phyloP scores from a whole-genome alignment of 2,888 invertebrate genomes.

The Bugulina stolonifera region DNA sequence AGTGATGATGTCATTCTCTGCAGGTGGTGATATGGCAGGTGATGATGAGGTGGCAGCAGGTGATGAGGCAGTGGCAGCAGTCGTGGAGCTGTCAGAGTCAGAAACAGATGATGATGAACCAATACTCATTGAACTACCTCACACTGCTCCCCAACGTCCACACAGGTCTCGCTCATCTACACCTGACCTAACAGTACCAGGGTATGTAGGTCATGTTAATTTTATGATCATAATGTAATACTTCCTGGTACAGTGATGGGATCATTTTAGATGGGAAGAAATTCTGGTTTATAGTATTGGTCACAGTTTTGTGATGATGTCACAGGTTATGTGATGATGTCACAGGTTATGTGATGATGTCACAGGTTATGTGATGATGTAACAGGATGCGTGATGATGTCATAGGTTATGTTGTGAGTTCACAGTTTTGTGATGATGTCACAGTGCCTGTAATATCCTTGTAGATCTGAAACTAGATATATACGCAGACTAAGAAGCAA shows the following conservation, averaged over 20 bases:
- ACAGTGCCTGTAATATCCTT: too few relatives aligned
- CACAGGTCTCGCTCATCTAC: not conserved
- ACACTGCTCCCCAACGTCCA: not conserved
- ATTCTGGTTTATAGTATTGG: too few relatives aligned
- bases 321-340: not conserved
- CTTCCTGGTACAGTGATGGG: too few relatives aligned
- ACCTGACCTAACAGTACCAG: slow-evolving; percentile 5
- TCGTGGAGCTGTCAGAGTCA: not conserved
- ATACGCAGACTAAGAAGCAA: not conserved
- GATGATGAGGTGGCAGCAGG: not conserved
- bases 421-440: not conserved
- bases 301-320: too few relatives aligned
- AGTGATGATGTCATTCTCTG: too few relatives aligned
- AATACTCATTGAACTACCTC: not conserved
- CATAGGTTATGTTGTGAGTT: too few relatives aligned
- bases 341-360: not conserved
- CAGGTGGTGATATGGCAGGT: too few relatives aligned
- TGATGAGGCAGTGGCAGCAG: not conserved
- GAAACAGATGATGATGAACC: slow-evolving; percentile 1
- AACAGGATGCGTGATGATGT: not conserved
- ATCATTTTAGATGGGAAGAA: too few relatives aligned
- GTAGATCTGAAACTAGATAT: slow-evolving; percentile 11
- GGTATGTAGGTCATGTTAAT: slow-evolving; percentile 14
- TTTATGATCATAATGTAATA: too few relatives aligned
- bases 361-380: not conserved